Evolutionary conservation across 1,140 invertebrate species (phyloP).

Genomic region (Euwallacea fornicatus): DNA sequence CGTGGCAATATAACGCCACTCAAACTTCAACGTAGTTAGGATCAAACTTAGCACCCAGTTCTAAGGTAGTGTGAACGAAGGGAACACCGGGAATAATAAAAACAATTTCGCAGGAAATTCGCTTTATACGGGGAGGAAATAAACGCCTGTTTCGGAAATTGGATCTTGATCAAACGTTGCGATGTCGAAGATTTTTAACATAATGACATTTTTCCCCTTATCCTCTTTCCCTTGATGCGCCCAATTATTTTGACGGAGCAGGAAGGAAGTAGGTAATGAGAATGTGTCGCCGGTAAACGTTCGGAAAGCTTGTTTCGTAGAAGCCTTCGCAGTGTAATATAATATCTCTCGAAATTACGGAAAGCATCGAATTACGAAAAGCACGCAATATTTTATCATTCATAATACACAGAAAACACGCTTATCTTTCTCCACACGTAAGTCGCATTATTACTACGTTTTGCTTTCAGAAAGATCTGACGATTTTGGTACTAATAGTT

Average conservation of each 20-base stretch:
- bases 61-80: not conserved
- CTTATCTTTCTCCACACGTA: no score
- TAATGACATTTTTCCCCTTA: not conserved
- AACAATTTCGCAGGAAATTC: constrained; percentile 1
- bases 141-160: constrained; percentile 7
- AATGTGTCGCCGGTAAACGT: constrained; percentile 1
- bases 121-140: constrained; percentile 2
- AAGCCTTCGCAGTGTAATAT: no score
- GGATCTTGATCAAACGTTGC: constrained; percentile 10
- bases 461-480: no score
- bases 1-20: no score
- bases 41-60: no score
- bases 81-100: not conserved
- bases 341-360: no score
- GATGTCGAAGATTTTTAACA: constrained; percentile 9
- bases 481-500: no score
- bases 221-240: not conserved
- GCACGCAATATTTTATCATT: no score
- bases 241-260: not conserved
- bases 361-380: no score
- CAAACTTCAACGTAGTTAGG: no score
- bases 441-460: no score
- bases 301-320: not conserved
- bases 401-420: no score
- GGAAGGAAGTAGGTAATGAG: not conserved